phyloP scores from a whole-genome alignment of 2,113 vertebrate species.

The Nerophis ophidion region DNA sequence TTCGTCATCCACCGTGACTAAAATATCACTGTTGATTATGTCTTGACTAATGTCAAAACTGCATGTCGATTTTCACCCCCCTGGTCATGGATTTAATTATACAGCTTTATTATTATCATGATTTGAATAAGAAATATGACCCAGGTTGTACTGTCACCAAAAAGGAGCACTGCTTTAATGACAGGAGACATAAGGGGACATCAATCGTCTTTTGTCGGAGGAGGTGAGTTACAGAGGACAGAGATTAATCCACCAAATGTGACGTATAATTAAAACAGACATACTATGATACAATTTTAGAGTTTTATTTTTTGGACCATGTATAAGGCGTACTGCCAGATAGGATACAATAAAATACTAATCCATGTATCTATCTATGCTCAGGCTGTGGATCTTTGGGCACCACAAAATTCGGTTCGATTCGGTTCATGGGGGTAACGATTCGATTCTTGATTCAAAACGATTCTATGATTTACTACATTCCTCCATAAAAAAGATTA shows the following conservation, averaged over 20 bases:
- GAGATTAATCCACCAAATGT: constrained; percentile 30
- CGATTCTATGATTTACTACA: no score
- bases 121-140: constrained; percentile 32
- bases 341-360: no score
- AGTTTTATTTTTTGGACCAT: no score
- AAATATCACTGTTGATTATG: constrained; percentile 61
- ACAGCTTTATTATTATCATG: constrained; percentile 20
- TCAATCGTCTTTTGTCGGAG: constrained; percentile 31
- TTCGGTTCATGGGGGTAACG: no score
- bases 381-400: no score
- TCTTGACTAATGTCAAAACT: constrained; percentile 61
- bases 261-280: constrained; percentile 34
- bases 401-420: no score
- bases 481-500: no score
- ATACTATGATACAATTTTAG: constrained; percentile 6
- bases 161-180: constrained; percentile 13
- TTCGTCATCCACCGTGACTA: constrained; percentile 56
- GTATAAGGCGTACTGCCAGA: no score
- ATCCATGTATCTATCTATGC: no score
- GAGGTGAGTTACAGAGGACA: constrained; percentile 21
- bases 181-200: constrained; percentile 23
- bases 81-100: constrained; percentile 32
- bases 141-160: constrained; percentile 12
- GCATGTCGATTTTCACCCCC: constrained; percentile 44
- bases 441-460: no score